A percentile compares a stretch with the other conserved stretches of the same genome.
These are phyloP conservation scores for Oreochromis aureus DNA, from an alignment of 2,113 vertebrate genomes.

Conservation along the genomic window DNA sequence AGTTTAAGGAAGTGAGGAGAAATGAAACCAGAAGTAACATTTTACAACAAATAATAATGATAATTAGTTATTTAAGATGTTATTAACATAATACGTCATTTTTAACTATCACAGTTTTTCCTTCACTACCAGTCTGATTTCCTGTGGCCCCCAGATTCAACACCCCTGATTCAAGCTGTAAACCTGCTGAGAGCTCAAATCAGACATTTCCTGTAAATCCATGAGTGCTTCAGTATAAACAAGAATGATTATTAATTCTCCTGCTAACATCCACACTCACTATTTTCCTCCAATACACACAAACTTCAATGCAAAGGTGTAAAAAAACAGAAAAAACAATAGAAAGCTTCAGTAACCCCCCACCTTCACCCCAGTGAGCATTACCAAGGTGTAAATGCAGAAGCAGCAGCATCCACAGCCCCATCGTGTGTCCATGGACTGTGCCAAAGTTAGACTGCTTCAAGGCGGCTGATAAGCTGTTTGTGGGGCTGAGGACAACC, in stretches of 20 bases:
- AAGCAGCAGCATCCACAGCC: constrained; percentile 1
- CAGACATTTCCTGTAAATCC: neutral
- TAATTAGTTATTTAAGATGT: neutral
- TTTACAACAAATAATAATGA: neutral
- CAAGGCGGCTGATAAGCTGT: neutral
- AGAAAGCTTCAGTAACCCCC: neutral
- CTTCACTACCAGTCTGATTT: neutral
- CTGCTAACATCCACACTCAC: neutral
- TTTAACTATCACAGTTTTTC: neutral
- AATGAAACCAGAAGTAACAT: neutral
- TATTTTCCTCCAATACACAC: neutral
- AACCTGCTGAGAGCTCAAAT: neutral
- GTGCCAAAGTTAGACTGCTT: neutral
- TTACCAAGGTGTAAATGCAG: constrained; percentile 38
- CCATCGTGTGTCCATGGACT: constrained; percentile 5
- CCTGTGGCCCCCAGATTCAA: neutral
- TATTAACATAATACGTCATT: neutral
- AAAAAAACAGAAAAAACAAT: neutral
- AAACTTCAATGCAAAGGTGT: neutral
- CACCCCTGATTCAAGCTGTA: neutral
- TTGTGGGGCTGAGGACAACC: neutral
- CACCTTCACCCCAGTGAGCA: neutral
- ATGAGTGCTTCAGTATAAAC: neutral
- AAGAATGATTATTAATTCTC: neutral
- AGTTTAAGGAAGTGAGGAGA: neutral